Base-by-base conservation (phyloP, 1,140 invertebrate genomes). In the Heliconius eleuchia region DNA sequence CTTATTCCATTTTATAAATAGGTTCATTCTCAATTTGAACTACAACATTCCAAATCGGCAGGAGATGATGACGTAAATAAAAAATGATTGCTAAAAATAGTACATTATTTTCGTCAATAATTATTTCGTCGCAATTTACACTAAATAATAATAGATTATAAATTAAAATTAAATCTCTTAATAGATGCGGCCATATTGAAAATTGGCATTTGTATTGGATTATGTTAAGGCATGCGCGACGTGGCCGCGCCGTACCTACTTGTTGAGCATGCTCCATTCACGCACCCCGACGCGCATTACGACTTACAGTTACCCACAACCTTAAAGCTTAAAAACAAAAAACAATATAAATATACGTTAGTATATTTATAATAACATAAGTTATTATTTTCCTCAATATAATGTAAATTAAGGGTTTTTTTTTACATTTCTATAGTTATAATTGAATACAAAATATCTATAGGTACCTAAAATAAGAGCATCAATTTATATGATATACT, bases 181-280 rank as follows among this genome's bases (percentile, higher is more conserved):
- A 84, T 79, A 81, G 82, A 84, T 73, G 84, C 86, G 75, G 87
- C 87, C 90, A 90, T 91, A 83, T 91, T 91, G 88, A 78, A 85
- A 84, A 85, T 84, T 82, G 79, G 70, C 55, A 84, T 84, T 85
- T 76, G 78, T 83, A 82, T 84, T 80, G 79, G 73, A 79, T 76
- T 82, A 77, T 46, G 73, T 82, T 76, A 42, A 81, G 86, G 88
- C 90, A 88, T 86, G 89, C 89, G 89, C 86, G 82, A 42, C 72
- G 79, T 73, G 76, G 79, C 75, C 78, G 84, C 81, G 81, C 60
- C 19, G 71, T 72, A 80, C 78, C 89, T 88, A 93, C 92, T 93
- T 93, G 92, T 93, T 93, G 92, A 92, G 83, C 85, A 73, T 79
- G 60, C 81, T 88, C 87, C 91, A 93, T 93, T 93, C 88, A 93